Evolutionary conservation across 2,888 invertebrate genomes (phyloP), one percentile per base, ranked within the genome.

Genomic region (Acrobasis repandana): DNA sequence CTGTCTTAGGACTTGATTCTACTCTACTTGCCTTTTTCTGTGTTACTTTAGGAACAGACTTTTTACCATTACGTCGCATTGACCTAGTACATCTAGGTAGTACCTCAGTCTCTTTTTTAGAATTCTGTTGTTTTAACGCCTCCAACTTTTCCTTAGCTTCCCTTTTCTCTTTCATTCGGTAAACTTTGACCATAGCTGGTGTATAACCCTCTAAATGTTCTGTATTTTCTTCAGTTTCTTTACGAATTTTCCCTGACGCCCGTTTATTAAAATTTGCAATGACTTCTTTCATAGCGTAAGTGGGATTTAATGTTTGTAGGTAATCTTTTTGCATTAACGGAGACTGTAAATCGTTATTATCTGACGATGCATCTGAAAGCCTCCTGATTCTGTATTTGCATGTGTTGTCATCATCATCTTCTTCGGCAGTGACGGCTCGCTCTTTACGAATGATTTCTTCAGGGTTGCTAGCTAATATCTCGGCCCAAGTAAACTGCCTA

Each of bases 211-310:
- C 77, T 18, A 86, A 71, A 2, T 72, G 74, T 36, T 78, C 72
- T 4, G 67, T 63, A 9, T 58, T 47, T 9, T 85, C 85, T 61
- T 86, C 86, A 0, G 64, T 43, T 36, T 85, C 88, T 67, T 85
- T 88, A 14, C 52, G n/a, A 6, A 61, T 57, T 76, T 84, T 85
- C 0, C 86, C 86, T 0, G 83, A 62, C 18, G 83, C 75, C 75
- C 93, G 93, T 62, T 94, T 94, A 69, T 93, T 93, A 71, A 94
- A 94, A 73, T 90, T 93, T 47, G 94, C 93, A 60, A 95, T 85
- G 0, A 96, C 94, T 67, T 94, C 94, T 65, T 94, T 88, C 96
- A 96, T 96, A 0, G 95, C 95, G 54, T 94, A 94, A 0, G 96
- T 96, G 0, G 95, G 95, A 72, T 94, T 94, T 61, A 93, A 68